Evolutionary conservation across 2,797 vertebrate species (phyloP).

Genomic region (Sebastes alutus): DNA sequence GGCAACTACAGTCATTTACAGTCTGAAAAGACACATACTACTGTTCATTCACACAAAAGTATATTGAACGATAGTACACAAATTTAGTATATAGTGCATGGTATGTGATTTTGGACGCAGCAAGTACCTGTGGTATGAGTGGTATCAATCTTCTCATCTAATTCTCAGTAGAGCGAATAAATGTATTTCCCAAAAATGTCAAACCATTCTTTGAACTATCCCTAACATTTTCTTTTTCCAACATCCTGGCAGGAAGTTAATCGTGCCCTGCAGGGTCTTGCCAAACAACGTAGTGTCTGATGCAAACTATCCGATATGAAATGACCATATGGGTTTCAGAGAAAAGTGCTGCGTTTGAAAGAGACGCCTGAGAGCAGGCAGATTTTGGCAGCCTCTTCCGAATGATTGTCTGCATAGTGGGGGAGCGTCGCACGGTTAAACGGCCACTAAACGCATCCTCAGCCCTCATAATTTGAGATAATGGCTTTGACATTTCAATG

Average conservation of each 20-base stretch:
- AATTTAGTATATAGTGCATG: no score
- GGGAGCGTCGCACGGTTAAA: conserved; percentile 52
- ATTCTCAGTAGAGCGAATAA: neutral
- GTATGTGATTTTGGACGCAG: no score
- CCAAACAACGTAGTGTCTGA: neutral
- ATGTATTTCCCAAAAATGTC: neutral
- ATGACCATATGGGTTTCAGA: conserved; percentile 14
- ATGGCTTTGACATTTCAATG: conserved; percentile 76
- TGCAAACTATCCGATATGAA: conserved; percentile 6
- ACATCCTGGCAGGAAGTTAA: neutral
- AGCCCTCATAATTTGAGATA: conserved; percentile 68
- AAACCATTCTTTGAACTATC: neutral
- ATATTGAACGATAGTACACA: no score
- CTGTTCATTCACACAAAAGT: no score
- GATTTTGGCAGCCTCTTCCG: conserved; percentile 39
- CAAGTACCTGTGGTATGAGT: neutral
- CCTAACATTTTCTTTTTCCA: neutral
- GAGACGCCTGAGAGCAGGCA: conserved; percentile 10
- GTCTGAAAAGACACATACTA: no score
- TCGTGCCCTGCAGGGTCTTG: neutral
- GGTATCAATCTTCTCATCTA: neutral
- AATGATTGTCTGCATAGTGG: conserved; percentile 44
- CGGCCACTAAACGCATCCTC: conserved; percentile 59
- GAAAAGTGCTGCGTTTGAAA: conserved; percentile 2
- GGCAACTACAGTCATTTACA: no score